Percentiles rank a stretch among this genome's conserved stretches.
Evolutionary conservation across 2,888 invertebrate genomes (phyloP).

Genomic region (Thumatha senex): DNA sequence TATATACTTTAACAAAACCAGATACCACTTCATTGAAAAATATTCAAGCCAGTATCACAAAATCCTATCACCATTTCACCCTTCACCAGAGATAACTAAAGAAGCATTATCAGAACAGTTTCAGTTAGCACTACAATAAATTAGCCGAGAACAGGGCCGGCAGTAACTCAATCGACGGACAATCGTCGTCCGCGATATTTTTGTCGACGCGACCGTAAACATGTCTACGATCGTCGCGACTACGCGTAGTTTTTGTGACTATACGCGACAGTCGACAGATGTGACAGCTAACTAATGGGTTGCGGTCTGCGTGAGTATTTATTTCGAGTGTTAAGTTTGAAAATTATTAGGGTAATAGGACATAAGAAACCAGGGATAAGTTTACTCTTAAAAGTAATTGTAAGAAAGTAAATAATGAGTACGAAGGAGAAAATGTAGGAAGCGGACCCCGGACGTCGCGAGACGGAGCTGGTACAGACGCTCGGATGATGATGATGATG

Average conservation of each 20-base stretch:
- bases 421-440: no score
- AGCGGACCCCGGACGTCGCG: no score
- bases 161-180: conserved; percentile 67
- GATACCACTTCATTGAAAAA: background rate
- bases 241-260: conserved; percentile 42
- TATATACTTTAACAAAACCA: no score
- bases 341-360: conserved; percentile 23
- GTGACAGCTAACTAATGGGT: conserved; percentile 39
- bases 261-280: conserved; percentile 42
- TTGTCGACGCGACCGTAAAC: conserved; percentile 72
- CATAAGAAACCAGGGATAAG: background rate
- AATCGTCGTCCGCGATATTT: conserved; percentile 64
- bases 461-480: no score
- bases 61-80: conserved; percentile 6
- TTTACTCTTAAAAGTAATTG: no score
- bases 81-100: conserved; percentile 21
- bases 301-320: conserved; percentile 22
- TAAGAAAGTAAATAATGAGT: no score
- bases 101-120: conserved; percentile 30
- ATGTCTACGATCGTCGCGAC: conserved; percentile 54
- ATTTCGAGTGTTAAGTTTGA: conserved; percentile 27
- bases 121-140: conserved; percentile 62
- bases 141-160: conserved; percentile 51
- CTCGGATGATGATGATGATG: no score
- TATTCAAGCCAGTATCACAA: conserved; percentile 4